Evolutionary conservation across 2,888 invertebrate genomes (phyloP).

Genomic region (Caenorhabditis angaria): DNA sequence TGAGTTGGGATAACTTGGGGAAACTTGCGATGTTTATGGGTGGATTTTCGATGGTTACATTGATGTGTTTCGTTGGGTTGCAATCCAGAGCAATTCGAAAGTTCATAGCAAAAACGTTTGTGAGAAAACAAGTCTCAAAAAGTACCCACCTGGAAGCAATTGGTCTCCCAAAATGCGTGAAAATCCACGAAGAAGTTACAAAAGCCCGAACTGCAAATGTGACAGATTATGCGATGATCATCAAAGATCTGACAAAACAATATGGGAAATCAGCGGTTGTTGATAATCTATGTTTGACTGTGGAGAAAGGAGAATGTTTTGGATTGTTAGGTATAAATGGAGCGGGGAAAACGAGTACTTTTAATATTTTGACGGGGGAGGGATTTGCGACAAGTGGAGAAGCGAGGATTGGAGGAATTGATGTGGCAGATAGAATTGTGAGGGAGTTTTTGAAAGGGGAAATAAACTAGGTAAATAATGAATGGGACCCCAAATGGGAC

Average conservation of each 20-base stretch:
- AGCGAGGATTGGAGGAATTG: slow-evolving; percentile 37
- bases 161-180: slow-evolving; percentile 21
- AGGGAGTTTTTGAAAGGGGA: too few species aligned
- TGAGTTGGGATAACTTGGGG: slow-evolving; percentile 46
- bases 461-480: too few species aligned
- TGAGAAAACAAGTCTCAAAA: too few species aligned
- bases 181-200: slow-evolving; percentile 21
- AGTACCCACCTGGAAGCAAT: too few species aligned
- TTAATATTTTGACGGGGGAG: slow-evolving; percentile 67
- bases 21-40: slow-evolving; percentile 52
- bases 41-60: slow-evolving; percentile 53
- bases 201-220: slow-evolving; percentile 12
- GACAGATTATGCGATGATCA: slow-evolving; percentile 15
- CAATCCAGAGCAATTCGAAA: slow-evolving; percentile 40
- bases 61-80: slow-evolving; percentile 46
- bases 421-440: slow-evolving; percentile 43
- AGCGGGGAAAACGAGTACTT: slow-evolving; percentile 71
- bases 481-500: too few species aligned
- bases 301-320: slow-evolving; percentile 65
- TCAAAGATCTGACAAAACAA: slow-evolving; percentile 38
- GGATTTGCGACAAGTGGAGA: slow-evolving; percentile 46
- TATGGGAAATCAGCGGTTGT: slow-evolving; percentile 42
- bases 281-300: slow-evolving; percentile 60
- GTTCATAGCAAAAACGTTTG: slow-evolving; percentile 26
- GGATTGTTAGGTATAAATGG: slow-evolving; percentile 66